Base-by-base conservation (phyloP, 2,888 invertebrate species). In the Odiellus spinosus region DNA sequence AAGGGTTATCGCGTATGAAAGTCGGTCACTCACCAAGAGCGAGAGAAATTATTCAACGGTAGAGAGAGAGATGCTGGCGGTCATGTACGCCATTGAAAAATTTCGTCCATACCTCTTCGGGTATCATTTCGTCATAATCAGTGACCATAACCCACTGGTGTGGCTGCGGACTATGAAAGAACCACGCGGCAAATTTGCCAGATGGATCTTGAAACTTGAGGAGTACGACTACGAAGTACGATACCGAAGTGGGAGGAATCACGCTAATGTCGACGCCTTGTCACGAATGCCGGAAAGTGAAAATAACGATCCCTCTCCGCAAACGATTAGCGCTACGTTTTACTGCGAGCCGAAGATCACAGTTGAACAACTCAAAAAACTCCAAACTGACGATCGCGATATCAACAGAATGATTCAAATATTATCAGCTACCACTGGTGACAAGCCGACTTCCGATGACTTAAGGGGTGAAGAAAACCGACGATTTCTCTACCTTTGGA, bases 91-190 rank as follows among this genome's bases (percentile, higher is more conserved):
- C 3, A 51, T 66, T 1, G 44, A 59, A 12, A 66, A 66, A 48
- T 69, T 66, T 48, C 48, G 64, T 18, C 62, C 61, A 0, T 71
- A 65, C 48, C 52, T 71, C 0, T 64, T 66, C 44, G 61, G 63
- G 1, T 33, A 58, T 3, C 42, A 54, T 1, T 64, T 67, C 15
- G 52, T 53, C 1, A 56, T 70, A 0, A 50, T 61, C 3, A 68
- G 66, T 0, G 71, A 71, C 48, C 71, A 70, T 46, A 63, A 67
- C 47, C 64, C 69, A 0, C 56, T 72, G 33, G 64, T 65, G 60
- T 72, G 68, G 66, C 51, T 71, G 5, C 51, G 65, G 50, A 54
- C 57, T 0, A 34, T 67, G 5, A 66, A 67, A 50, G 59, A 66
- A 8, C 63, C 64, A 0, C 58, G 60, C 12, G 66, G 67, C 11